These are phyloP conservation scores for Dasysyrphus albostriatus DNA, from an alignment of 2,888 invertebrate genomes.

Conservation along the genomic window DNA sequence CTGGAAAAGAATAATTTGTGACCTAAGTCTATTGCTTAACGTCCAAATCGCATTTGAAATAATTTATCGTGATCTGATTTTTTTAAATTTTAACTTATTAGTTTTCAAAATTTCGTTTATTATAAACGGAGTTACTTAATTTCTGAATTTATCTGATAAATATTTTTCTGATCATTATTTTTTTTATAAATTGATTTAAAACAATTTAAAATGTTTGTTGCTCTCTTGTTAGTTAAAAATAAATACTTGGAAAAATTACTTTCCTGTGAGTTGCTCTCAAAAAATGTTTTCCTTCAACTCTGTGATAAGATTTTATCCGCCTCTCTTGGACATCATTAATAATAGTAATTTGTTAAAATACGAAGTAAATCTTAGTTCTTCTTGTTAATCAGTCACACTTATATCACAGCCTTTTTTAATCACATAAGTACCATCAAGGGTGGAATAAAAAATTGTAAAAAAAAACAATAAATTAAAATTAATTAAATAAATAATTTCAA, in stretches of 20 bases:
- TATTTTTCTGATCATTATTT: neutral
- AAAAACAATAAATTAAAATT: conserved; percentile 48
- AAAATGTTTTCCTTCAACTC: neutral
- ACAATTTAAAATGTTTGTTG: too few relatives aligned
- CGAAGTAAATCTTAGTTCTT: conserved; percentile 5
- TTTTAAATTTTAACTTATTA: neutral
- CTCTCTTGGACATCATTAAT: neutral
- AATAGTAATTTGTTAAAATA: conserved; percentile 8
- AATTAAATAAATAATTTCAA: conserved; percentile 60
- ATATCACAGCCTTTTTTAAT: conserved; percentile 51
- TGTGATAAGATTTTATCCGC: neutral
- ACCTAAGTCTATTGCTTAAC: neutral
- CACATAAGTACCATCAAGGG: conserved; percentile 30
- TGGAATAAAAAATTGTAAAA: conserved; percentile 28
- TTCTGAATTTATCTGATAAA: neutral
- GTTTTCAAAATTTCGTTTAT: neutral
- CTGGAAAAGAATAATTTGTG: neutral
- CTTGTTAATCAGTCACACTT: conserved; percentile 21
- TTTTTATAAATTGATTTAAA: too few relatives aligned
- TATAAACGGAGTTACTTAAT: neutral
- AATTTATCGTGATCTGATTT: neutral
- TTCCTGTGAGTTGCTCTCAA: neutral
- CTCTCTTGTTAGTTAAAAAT: too few relatives aligned
- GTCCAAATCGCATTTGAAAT: neutral
- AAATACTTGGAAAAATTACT: too few relatives aligned